phyloP scores from a whole-genome alignment of 2,797 vertebrate species.

The Heliangelus exortis region DNA sequence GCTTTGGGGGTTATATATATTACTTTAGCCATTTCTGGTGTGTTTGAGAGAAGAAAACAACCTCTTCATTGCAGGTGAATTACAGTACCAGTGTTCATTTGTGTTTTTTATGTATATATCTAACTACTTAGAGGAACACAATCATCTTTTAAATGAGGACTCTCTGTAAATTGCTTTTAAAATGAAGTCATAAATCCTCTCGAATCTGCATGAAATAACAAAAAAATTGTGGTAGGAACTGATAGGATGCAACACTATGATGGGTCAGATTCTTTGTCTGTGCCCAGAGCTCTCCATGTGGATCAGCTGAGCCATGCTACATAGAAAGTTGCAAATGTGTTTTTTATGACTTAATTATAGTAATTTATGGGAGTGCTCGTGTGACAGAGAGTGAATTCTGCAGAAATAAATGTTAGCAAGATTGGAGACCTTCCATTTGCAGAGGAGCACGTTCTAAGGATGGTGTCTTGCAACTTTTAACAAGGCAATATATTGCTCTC shows the following conservation, averaged over 20 bases:
- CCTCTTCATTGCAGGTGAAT: not conserved
- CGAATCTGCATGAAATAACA: not conserved
- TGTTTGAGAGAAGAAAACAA: not conserved
- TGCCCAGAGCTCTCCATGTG: not conserved
- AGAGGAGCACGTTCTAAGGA: not conserved
- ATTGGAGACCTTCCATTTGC: not conserved
- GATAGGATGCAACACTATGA: not conserved
- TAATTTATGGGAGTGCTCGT: not conserved
- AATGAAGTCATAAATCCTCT: not conserved
- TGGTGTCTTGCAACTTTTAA: not conserved
- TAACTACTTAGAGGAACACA: not conserved
- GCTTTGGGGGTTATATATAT: not conserved
- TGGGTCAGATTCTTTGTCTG: not conserved
- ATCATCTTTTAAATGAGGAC: not conserved
- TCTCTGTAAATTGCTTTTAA: not conserved
- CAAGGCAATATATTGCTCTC: fast-evolving
- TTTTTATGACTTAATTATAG: not conserved
- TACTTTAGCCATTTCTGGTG: not conserved
- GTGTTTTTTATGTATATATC: not conserved
- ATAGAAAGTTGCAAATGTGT: not conserved
- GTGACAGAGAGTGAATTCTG: not conserved
- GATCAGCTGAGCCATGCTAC: not conserved
- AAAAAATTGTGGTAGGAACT: not conserved
- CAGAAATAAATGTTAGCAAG: not conserved
- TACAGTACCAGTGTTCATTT: not conserved